A percentile compares a stretch with the other conserved stretches of the same genome.
Evolutionary conservation across 2,113 vertebrate genomes (phyloP).

Genomic region (Alces alces): DNA sequence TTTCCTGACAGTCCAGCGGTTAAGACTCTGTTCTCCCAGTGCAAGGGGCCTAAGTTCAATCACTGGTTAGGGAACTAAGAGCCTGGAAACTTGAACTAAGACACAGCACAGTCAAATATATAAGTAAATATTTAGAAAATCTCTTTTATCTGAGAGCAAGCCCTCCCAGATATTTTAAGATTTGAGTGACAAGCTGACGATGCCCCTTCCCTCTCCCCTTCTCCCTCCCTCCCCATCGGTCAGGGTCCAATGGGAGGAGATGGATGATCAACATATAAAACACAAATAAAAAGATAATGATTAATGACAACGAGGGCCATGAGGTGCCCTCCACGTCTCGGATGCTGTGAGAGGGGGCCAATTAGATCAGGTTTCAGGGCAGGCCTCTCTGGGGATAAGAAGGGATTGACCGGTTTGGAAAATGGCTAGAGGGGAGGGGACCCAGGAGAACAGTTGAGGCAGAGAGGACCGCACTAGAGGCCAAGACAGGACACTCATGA

Average conservation of each 20-base stretch:
- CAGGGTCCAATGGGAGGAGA: neutral
- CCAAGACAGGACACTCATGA: neutral
- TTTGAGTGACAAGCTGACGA: neutral
- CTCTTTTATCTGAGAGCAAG: neutral
- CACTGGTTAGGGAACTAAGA: neutral
- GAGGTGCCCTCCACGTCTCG: neutral
- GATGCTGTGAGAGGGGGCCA: neutral
- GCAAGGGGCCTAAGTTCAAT: neutral
- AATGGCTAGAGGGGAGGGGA: neutral
- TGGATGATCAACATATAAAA: neutral
- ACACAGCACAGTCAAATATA: neutral
- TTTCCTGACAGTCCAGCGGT: neutral
- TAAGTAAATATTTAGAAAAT: neutral
- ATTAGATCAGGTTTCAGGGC: neutral
- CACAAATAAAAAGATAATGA: neutral
- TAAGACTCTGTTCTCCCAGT: neutral
- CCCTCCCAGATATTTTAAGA: neutral
- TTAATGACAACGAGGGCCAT: neutral
- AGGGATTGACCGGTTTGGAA: neutral
- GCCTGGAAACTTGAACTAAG: neutral
- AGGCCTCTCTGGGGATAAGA: neutral
- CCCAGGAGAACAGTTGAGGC: neutral
- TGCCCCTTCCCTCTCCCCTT: neutral
- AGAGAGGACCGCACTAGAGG: neutral
- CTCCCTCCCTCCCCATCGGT: neutral